Conservation (phyloP, 1,140 invertebrate species). For the Drosophila baimaii region DNA sequence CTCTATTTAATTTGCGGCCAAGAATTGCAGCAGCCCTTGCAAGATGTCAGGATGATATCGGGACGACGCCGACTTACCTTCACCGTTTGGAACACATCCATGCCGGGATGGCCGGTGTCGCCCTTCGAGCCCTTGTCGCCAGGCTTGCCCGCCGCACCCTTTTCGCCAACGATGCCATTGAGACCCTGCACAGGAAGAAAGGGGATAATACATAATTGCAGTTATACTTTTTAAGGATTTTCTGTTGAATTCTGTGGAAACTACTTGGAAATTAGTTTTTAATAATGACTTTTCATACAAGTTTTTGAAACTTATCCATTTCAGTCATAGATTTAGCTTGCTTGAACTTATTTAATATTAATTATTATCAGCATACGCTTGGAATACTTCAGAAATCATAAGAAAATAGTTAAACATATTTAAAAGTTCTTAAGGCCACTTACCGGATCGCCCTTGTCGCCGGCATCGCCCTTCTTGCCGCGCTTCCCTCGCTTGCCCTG, state of each 20-base stretch:
- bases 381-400: not conserved
- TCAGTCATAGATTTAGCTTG: no score
- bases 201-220: not conserved
- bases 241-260: not conserved
- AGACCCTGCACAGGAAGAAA: conserved; percentile 89
- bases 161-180: conserved; percentile 96
- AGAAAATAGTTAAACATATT: not conserved
- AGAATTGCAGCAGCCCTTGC: conserved; percentile 53
- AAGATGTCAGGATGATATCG: conserved; percentile 21
- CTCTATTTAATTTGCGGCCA: conserved; percentile 51
- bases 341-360: not conserved
- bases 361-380: not conserved
- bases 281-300: not conserved
- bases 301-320: no score
- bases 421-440: conserved; percentile 75
- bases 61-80: conserved; percentile 88
- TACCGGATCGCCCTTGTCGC: conserved; percentile 91
- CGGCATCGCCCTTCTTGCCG: conserved; percentile 94
- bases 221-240: not conserved
- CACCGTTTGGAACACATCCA: conserved; percentile 94
- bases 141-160: conserved; percentile 94
- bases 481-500: conserved; percentile 94
- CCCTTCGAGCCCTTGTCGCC: conserved; percentile 95
- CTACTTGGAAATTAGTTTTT: no score
- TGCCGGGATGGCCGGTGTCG: conserved; percentile 93